Evolutionary conservation across 1,140 invertebrate species (phyloP), one percentile per base, ranked within the genome.

Genomic region (Camponotus pennsylvanicus): DNA sequence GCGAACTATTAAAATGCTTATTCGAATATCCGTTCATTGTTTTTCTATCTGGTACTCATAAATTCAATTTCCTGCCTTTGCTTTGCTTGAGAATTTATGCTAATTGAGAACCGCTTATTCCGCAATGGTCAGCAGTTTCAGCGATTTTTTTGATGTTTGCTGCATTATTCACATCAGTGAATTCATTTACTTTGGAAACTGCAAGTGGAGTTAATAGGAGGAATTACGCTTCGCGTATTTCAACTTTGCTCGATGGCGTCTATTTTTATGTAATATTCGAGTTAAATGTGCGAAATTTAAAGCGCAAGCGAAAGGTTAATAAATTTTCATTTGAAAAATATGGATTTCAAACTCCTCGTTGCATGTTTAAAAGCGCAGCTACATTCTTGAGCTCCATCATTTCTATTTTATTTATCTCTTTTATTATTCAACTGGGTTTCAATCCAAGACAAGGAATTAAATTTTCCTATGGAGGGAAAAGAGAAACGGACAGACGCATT

Each of bases 101-200:
- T 79, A 79, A 79, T 79, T 79, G 32, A 37, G 42, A 40, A 49
- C 27, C 32, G 34, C 18, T 78, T 61, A 2, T 79, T 52, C 45
- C 42, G 61, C 61, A 21, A 67, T 37, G 76, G 76, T 79, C 76
- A 79, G 45, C 61, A 67, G 42, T 79, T 67, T 67, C 76, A 18
- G 42, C 2, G 42, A 67, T 79, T 79, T 79, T 79, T 79, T 79
- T 34, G 32, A 13, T 67, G 76, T 57, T 79, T 67, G 61, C 61
- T 3, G 42, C 42, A 67, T 66, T 79, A 67, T 32, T 21, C 42
- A 13, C 61, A 79, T 67, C 32, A 13, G 61, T 52, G 76, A 67
- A 79, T 79, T 5, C n/a, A 42, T 79, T 79, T 79, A 78, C 76
- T 79, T 79, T 79, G n/a, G 59, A 52, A 79, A 67, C 61, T 79